These are phyloP conservation scores for Thermophis baileyi DNA, from an alignment of 2,113 vertebrate species.

Conservation along the genomic window DNA sequence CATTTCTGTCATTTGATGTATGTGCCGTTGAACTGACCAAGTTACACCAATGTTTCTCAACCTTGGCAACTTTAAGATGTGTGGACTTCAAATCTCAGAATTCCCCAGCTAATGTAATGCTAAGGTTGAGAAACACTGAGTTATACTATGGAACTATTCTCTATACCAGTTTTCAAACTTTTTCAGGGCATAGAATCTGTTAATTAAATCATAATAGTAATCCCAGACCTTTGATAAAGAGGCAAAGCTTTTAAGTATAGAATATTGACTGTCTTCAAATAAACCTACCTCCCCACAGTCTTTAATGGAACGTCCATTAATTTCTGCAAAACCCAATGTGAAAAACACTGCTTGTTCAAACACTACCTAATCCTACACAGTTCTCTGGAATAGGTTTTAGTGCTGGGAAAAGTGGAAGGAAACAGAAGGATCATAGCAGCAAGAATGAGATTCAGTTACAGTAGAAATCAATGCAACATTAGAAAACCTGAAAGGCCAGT, in stretches of 20 bases:
- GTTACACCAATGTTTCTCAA: not conserved
- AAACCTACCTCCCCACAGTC: not conserved
- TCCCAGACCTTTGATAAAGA: not conserved
- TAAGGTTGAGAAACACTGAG: too few species aligned
- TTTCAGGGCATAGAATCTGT: not conserved
- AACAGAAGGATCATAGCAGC: not conserved
- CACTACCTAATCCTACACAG: not conserved
- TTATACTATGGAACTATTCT: too few species aligned
- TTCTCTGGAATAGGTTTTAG: not conserved
- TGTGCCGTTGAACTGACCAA: not conserved
- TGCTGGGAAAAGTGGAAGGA: not conserved
- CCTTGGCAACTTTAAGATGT: not conserved
- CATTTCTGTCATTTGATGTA: not conserved
- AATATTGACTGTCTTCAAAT: not conserved
- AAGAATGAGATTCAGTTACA: not conserved
- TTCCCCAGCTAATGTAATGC: too few species aligned
- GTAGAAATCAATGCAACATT: not conserved
- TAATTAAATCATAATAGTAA: too few species aligned
- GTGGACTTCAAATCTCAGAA: not conserved
- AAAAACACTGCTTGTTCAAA: not conserved
- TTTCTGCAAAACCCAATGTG: not conserved
- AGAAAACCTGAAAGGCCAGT: not conserved
- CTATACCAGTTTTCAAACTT: not conserved
- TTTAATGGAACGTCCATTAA: not conserved
- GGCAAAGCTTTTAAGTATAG: not conserved